Evolutionary conservation across 2,113 vertebrate species (phyloP).

Genomic region (Poeciliopsis retropinna): DNA sequence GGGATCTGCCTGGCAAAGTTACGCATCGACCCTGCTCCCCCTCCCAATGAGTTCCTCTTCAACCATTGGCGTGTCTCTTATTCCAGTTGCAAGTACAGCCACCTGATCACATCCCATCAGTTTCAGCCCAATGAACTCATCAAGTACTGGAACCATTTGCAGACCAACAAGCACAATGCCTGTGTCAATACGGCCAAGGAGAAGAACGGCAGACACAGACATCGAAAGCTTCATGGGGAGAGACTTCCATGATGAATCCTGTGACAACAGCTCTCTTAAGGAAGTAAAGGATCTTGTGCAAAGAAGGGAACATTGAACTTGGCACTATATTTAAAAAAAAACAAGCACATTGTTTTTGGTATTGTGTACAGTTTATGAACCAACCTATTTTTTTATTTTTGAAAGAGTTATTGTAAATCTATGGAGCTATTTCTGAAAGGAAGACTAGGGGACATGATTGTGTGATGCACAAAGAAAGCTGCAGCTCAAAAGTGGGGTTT

Average conservation of each 20-base stretch:
- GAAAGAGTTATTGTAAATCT: slow-evolving; percentile 70
- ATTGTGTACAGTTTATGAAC: slow-evolving; percentile 78
- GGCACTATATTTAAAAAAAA: slow-evolving; percentile 68
- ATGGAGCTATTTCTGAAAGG: slow-evolving; percentile 60
- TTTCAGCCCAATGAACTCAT: slow-evolving; percentile 94
- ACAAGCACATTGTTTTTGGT: slow-evolving; percentile 82
- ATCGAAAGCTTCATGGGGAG: slow-evolving; percentile 88
- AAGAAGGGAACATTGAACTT: slow-evolving; percentile 56
- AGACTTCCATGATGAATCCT: slow-evolving; percentile 59
- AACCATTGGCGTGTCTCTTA: slow-evolving; percentile 98
- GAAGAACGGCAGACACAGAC: slow-evolving; percentile 88
- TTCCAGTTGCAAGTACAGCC: slow-evolving; percentile 98
- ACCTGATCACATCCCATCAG: slow-evolving; percentile 98
- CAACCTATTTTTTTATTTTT: slow-evolving; percentile 81
- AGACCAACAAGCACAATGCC: slow-evolving; percentile 98
- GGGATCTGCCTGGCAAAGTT: slow-evolving; percentile 96
- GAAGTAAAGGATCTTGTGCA: not conserved
- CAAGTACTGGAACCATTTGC: slow-evolving; percentile 97
- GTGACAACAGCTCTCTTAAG: slow-evolving; percentile 5
- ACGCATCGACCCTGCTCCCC: slow-evolving; percentile 91
- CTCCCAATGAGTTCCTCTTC: slow-evolving; percentile 96
- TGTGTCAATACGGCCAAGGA: slow-evolving; percentile 92
- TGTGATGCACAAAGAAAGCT: slow-evolving; percentile 51
- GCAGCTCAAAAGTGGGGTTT: slow-evolving; percentile 34
- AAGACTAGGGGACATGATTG: slow-evolving; percentile 26